Conservation (phyloP, 2,113 vertebrate species). For the Tichodroma muraria region DNA sequence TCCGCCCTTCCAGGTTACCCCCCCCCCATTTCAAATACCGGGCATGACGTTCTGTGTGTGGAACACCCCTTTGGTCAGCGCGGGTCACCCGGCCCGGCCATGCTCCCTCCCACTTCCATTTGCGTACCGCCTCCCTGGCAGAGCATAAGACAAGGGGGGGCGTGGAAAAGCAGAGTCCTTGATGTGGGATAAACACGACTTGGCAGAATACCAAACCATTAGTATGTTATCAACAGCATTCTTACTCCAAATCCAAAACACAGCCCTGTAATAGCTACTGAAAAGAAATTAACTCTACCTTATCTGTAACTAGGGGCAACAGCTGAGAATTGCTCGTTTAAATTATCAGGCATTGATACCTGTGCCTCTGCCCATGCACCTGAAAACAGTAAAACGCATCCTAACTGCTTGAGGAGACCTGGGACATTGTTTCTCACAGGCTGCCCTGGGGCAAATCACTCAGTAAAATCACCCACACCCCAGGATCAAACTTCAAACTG, state of each 20-base stretch:
- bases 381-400: background rate
- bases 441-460: background rate
- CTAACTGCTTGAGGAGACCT: no score
- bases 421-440: background rate
- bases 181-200: background rate
- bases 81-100: background rate
- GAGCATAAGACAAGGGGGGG: no score
- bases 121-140: background rate
- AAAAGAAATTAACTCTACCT: background rate
- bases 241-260: background rate
- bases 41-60: background rate
- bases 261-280: background rate
- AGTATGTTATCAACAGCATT: background rate
- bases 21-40: fast-evolving
- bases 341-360: no score
- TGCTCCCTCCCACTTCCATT: background rate
- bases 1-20: background rate
- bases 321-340: background rate
- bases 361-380: no score
- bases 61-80: background rate
- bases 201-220: background rate
- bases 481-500: background rate
- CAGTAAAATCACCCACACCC: no score
- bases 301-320: background rate
- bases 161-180: no score